These are phyloP conservation scores for Zele albiditarsus DNA, from an alignment of 2,888 invertebrate genomes.

Conservation along the genomic window DNA sequence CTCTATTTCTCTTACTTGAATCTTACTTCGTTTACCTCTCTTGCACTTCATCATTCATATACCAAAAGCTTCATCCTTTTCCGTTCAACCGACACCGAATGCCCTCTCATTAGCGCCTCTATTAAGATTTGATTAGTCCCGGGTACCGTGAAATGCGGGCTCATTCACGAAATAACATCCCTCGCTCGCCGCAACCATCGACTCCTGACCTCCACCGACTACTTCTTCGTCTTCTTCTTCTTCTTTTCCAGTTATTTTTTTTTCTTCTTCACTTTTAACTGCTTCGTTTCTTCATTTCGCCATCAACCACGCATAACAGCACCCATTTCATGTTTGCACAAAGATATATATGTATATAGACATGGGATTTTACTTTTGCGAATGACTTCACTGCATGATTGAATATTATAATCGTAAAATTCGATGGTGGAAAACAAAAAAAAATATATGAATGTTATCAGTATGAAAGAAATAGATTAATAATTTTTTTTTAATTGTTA, in stretches of 20 bases:
- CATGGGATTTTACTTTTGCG: neutral
- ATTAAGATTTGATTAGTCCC: constrained; percentile 70
- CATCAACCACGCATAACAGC: neutral
- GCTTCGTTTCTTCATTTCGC: neutral
- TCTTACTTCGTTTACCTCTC: constrained; percentile 10
- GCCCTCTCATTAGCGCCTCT: constrained; percentile 69
- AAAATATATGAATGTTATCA: too few relatives aligned
- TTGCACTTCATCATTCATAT: constrained; percentile 14
- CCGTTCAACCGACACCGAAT: constrained; percentile 47
- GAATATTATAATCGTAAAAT: neutral
- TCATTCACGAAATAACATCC: constrained; percentile 61
- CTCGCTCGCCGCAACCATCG: constrained; percentile 39
- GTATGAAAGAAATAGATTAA: too few relatives aligned
- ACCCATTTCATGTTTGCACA: neutral
- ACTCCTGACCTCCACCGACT: constrained; percentile 31
- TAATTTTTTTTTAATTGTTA: too few relatives aligned
- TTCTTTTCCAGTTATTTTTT: neutral
- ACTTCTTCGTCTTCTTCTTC: constrained; percentile 4
- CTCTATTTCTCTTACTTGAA: constrained; percentile 6
- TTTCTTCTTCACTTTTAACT: neutral
- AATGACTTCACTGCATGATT: constrained; percentile 21
- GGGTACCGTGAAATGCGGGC: constrained; percentile 57
- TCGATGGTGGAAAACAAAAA: too few relatives aligned
- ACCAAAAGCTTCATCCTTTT: constrained; percentile 20
- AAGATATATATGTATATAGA: neutral